Conservation (phyloP, 2,113 vertebrate species). For the Stigmatopora nigra region DNA sequence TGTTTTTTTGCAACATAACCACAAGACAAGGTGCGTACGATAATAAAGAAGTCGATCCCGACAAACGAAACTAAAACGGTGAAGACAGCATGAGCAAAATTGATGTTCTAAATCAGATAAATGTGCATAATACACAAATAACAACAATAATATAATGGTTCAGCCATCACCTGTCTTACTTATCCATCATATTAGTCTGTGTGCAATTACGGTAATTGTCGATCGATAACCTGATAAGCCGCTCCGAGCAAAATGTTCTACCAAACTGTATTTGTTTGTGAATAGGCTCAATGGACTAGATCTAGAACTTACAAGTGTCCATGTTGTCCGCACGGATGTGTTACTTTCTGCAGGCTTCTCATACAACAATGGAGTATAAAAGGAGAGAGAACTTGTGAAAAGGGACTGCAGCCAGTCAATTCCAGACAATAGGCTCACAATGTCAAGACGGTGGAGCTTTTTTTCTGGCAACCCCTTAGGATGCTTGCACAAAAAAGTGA, state of each 20-base stretch:
- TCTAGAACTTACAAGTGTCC: no score
- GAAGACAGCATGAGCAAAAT: conserved; percentile 27
- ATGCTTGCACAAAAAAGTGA: conserved; percentile 66
- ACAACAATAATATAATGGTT: no score
- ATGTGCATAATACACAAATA: no score
- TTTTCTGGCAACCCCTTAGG: conserved; percentile 54
- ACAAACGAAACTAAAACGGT: conserved; percentile 12
- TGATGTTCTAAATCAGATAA: conserved; percentile 1
- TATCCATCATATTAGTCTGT: no score
- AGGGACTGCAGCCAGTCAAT: conserved; percentile 48
- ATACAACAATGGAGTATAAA: conserved; percentile 15
- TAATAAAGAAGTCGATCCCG: conserved; percentile 51
- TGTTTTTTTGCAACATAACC: conserved; percentile 58
- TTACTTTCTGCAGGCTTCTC: neutral
- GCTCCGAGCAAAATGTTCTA: no score
- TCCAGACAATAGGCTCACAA: conserved; percentile 45
- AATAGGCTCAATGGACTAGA: no score
- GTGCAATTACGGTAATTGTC: no score
- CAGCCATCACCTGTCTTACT: no score
- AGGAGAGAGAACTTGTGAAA: conserved; percentile 30
- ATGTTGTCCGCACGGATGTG: neutral
- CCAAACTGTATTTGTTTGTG: no score
- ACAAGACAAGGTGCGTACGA: conserved; percentile 36
- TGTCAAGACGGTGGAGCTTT: conserved; percentile 44
- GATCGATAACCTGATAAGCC: no score